phyloP scores from a whole-genome alignment of 2,113 vertebrate species.

The Nanorana parkeri region DNA sequence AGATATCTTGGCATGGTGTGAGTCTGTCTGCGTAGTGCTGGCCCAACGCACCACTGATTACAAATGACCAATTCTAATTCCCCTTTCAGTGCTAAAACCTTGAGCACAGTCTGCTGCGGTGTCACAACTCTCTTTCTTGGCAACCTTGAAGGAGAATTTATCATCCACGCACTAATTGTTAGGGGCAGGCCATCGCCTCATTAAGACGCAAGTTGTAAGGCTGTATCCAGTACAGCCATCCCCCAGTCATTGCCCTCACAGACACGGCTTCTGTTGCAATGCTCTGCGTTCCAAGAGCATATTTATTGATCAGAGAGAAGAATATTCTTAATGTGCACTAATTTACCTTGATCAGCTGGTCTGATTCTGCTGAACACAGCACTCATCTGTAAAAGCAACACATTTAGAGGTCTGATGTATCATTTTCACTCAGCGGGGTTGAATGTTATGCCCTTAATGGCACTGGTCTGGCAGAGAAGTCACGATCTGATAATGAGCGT shows the following conservation, averaged over 20 bases:
- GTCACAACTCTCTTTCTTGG: background rate
- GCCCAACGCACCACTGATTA: background rate
- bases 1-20: background rate
- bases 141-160: slow-evolving; percentile 41
- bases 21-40: background rate
- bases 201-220: slow-evolving; percentile 17
- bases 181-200: background rate
- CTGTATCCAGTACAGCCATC: background rate
- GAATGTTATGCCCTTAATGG: slow-evolving; percentile 18
- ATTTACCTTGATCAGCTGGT: slow-evolving; percentile 45
- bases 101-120: slow-evolving; percentile 8
- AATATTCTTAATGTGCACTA: slow-evolving; percentile 47
- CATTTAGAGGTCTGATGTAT: slow-evolving; percentile 19
- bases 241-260: background rate
- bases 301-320: slow-evolving; percentile 47
- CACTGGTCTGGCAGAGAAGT: background rate
- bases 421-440: background rate
- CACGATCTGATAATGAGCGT: background rate
- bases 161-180: slow-evolving; percentile 43
- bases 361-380: slow-evolving; percentile 44
- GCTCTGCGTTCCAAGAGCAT: slow-evolving; percentile 34
- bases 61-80: slow-evolving; percentile 6
- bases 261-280: slow-evolving; percentile 12
- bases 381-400: slow-evolving; percentile 38
- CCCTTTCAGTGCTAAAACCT: slow-evolving; percentile 6